These are phyloP conservation scores for Tiliqua scincoides DNA, from an alignment of 2,113 vertebrate species.

Conservation along the genomic window DNA sequence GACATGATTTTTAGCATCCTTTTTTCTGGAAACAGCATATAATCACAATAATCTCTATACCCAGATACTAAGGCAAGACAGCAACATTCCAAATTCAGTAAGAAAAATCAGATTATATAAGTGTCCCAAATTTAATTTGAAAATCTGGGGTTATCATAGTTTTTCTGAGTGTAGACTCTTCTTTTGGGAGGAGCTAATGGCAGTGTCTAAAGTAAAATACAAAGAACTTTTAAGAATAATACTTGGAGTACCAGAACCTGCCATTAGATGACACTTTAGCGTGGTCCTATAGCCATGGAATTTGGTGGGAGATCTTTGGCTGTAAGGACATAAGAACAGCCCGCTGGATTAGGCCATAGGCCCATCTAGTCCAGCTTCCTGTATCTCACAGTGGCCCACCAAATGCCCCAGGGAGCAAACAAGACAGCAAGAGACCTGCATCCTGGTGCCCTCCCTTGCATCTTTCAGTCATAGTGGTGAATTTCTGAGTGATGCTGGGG, in stretches of 20 bases:
- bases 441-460: no score
- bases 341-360: no score
- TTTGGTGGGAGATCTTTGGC: background rate
- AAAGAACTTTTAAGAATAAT: background rate
- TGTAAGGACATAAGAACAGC: no score
- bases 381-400: no score
- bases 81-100: background rate
- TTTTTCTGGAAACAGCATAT: background rate
- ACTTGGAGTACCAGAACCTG: background rate
- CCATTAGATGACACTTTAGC: slow-evolving; percentile 3
- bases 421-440: no score
- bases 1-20: background rate
- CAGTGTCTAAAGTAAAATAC: background rate
- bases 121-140: background rate
- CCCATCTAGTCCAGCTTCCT: no score
- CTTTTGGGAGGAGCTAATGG: background rate
- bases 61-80: background rate
- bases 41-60: background rate
- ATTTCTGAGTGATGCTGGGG: background rate
- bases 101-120: no score
- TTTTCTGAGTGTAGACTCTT: background rate
- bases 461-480: background rate
- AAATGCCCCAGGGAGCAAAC: no score
- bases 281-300: background rate
- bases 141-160: background rate